Base-by-base conservation (phyloP, 2,888 invertebrate genomes). In the Rhogogaster chlorosoma region DNA sequence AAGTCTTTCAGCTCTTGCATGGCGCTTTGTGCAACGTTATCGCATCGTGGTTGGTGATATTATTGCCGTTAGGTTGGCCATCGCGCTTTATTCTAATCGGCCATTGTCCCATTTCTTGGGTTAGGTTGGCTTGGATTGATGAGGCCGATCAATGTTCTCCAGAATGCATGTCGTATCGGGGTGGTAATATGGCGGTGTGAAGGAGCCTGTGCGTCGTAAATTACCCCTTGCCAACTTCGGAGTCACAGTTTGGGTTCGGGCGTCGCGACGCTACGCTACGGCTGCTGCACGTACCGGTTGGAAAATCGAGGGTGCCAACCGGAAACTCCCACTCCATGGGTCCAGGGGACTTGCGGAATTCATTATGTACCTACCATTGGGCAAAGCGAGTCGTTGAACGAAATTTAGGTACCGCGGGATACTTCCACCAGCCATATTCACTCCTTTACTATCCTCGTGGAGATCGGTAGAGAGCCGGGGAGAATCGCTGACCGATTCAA, bases 311-410 rank as follows among this genome's bases (percentile, higher is more conserved):
- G 92, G 92, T 92, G 91, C 92, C 89, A 90, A 89, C 92, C 91
- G 92, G 92, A 92, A 92, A 92, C 90, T 91, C 92, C 92, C 92
- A 38, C 67, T 67, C 67, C 32, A 29, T 32, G 67, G 71, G 71
- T 92, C 91, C 91, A 91, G 90, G 90, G 92, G 92, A 92, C 92
- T 92, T 92, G 89, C 91, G 91, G 92, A 92, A 92, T 92, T 92
- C 92, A 92, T 92, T 92, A 92, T 89, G 86, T 89, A 87, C 42
- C 38, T 89, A 87, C 71, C 38, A 73, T 73, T 73, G 42, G 36
- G 38, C 71, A 73, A 73, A 42, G 71, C 71, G n/a, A 42, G n/a
- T n/a, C 26, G 42, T 42, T 22, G 71, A 73, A 73, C 38, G 29
- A 73, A 73, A 73, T 42, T 73, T 73, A 12, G 29, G 10, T 67